phyloP scores from a whole-genome alignment of 2,888 invertebrate species.

The Buathra laborator region DNA sequence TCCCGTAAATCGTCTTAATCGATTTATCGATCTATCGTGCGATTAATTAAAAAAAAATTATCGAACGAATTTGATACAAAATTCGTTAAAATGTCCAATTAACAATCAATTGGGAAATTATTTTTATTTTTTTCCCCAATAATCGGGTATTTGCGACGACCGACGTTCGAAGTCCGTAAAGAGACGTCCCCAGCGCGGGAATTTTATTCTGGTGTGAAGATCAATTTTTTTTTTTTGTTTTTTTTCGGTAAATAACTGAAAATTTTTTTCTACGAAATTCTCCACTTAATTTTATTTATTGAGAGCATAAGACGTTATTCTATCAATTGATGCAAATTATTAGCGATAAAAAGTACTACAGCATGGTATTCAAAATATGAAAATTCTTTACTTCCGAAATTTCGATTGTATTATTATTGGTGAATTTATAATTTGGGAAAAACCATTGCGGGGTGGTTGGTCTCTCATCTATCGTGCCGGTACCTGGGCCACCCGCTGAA shows the following conservation, averaged over 20 bases:
- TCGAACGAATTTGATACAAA: too few species aligned
- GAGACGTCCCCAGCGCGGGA: too few species aligned
- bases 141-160: too few species aligned
- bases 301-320: background rate
- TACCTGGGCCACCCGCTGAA: constrained; percentile 70
- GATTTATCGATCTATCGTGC: background rate
- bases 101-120: background rate
- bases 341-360: background rate
- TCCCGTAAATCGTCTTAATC: background rate
- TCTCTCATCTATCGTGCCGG: constrained; percentile 21
- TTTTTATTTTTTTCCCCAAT: too few species aligned
- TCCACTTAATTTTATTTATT: background rate
- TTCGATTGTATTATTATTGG: constrained; percentile 34
- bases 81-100: background rate
- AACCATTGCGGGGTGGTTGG: constrained; percentile 60
- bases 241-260: too few species aligned
- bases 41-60: background rate
- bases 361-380: background rate
- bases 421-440: constrained; percentile 69
- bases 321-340: background rate
- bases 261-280: too few species aligned
- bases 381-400: constrained; percentile 1
- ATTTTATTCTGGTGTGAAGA: too few species aligned
- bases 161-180: too few species aligned
- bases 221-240: too few species aligned